phyloP scores from a whole-genome alignment of 2,113 vertebrate genomes.

The Apteryx owenii region DNA sequence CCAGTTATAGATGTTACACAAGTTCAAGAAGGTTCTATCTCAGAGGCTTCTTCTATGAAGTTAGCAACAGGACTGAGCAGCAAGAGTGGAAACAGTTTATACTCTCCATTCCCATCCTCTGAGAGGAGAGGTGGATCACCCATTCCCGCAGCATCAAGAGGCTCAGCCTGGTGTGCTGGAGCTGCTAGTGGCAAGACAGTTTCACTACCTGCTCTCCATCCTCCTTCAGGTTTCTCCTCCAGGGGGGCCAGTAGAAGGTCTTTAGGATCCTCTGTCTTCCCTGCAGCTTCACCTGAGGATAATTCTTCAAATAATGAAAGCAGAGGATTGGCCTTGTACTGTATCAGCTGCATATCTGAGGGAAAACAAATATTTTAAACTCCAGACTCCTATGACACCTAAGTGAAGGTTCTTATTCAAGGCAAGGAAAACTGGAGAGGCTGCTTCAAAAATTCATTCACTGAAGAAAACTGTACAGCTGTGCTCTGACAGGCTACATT shows the following conservation, averaged over 20 bases:
- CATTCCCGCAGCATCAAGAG: neutral
- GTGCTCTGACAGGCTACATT: neutral
- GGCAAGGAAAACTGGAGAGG: neutral
- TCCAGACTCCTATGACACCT: neutral
- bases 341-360: slow-evolving; percentile 71
- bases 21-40: slow-evolving; percentile 65
- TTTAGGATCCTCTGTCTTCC: neutral
- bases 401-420: neutral
- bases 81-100: slow-evolving; percentile 59
- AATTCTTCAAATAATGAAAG: slow-evolving; percentile 64
- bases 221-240: slow-evolving; percentile 21
- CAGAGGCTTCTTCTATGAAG: slow-evolving; percentile 72
- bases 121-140: slow-evolving; percentile 24
- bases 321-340: slow-evolving; percentile 63
- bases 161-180: slow-evolving; percentile 8
- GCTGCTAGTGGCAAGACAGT: neutral
- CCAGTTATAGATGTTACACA: neutral
- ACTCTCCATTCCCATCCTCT: slow-evolving; percentile 47
- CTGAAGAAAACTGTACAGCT: neutral
- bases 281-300: neutral
- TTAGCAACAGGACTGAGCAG: slow-evolving; percentile 69
- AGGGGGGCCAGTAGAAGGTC: slow-evolving; percentile 18
- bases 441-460: neutral
- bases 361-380: slow-evolving; percentile 25
- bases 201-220: neutral